Percentiles rank a stretch among this genome's conserved stretches.
Evolutionary conservation across 2,888 invertebrate genomes (phyloP).

Genomic region (Mythimna lalbum): DNA sequence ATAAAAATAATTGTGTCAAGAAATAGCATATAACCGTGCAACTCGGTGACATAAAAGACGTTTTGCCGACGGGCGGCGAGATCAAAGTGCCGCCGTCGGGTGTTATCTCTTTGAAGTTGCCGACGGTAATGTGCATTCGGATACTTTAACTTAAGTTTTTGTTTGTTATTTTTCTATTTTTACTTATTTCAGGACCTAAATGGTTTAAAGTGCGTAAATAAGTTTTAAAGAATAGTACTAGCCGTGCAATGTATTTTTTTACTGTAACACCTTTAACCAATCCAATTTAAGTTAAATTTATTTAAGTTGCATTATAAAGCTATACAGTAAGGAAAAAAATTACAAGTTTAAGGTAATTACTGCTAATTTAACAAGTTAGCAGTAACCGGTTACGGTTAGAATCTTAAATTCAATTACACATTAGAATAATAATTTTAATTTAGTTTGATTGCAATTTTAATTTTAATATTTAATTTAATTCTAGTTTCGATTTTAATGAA

Average conservation of each 20-base stretch:
- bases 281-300: constrained; percentile 21
- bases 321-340: neutral
- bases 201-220: constrained; percentile 24
- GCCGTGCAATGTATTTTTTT: constrained; percentile 13
- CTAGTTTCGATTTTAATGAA: no score
- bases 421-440: neutral
- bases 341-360: neutral
- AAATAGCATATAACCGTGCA: constrained; percentile 65
- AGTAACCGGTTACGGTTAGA: no score
- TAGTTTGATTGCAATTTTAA: no score
- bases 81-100: constrained; percentile 81
- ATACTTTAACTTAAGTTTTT: constrained; percentile 46
- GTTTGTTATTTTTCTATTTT: constrained; percentile 42
- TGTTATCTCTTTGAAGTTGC: constrained; percentile 76
- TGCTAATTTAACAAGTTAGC: no score
- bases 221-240: constrained; percentile 15
- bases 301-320: constrained; percentile 4
- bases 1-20: constrained; percentile 69
- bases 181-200: constrained; percentile 41
- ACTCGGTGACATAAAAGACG: constrained; percentile 61
- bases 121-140: constrained; percentile 73
- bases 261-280: neutral
- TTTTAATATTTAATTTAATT: no score
- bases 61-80: constrained; percentile 79
- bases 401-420: neutral